Conservation (phyloP, 2,888 invertebrate genomes). For the Cepaea hortensis region DNA sequence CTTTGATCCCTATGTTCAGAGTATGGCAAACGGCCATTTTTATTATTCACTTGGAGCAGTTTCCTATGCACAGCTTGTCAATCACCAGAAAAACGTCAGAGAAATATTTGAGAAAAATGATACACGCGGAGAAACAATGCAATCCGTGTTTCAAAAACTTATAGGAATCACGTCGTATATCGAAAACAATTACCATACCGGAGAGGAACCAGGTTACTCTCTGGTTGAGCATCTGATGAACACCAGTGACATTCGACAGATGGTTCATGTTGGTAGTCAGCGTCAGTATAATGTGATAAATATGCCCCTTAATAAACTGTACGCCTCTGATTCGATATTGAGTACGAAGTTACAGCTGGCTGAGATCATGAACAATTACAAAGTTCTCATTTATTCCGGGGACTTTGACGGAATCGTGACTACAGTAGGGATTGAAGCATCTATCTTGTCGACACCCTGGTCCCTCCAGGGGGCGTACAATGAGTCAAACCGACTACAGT, state of each 20-base stretch:
- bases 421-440: background rate
- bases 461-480: background rate
- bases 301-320: no score
- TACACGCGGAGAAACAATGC: background rate
- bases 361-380: slow-evolving; percentile 20
- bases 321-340: background rate
- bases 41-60: background rate
- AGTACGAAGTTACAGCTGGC: background rate
- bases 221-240: background rate
- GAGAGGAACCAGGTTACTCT: background rate
- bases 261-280: background rate
- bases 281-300: background rate
- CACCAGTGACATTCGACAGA: background rate
- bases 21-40: background rate
- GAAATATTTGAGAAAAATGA: background rate
- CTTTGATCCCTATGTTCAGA: slow-evolving; percentile 63
- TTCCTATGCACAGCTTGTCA: background rate
- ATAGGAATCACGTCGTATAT: background rate
- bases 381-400: slow-evolving; percentile 18
- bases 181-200: background rate
- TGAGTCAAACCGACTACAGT: background rate
- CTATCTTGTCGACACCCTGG: background rate
- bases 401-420: slow-evolving; percentile 18
- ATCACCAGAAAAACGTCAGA: background rate
- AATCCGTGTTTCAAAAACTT: background rate